These are phyloP conservation scores for Thunnus maccoyii DNA, from an alignment of 2,113 vertebrate genomes.

Conservation along the genomic window DNA sequence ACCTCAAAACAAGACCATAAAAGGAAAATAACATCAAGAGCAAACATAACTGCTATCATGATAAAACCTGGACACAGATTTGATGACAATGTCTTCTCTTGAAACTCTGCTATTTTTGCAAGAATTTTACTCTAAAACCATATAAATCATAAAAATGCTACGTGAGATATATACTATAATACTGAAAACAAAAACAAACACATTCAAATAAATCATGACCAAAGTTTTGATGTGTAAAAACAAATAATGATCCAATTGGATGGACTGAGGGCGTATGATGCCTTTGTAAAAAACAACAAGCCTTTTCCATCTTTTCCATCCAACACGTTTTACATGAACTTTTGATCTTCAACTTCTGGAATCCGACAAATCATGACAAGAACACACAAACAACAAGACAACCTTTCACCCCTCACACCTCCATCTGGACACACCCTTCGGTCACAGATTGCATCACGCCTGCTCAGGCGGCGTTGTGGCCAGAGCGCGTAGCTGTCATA, in stretches of 20 bases:
- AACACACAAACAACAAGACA: background rate
- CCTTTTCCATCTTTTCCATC: background rate
- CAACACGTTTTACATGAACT: background rate
- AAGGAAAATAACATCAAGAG: background rate
- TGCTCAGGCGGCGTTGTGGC: background rate
- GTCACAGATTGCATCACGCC: background rate
- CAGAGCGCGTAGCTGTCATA: background rate
- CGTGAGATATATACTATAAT: too few species aligned
- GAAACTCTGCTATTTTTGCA: background rate
- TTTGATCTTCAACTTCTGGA: background rate
- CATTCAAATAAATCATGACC: background rate
- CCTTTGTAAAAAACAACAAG: background rate
- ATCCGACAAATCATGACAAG: background rate
- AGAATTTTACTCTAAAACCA: background rate
- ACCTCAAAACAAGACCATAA: slow-evolving; percentile 3
- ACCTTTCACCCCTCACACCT: slow-evolving; percentile 40
- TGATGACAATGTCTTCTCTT: too few species aligned
- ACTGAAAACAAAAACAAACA: background rate
- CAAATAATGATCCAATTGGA: background rate
- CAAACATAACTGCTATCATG: too few species aligned
- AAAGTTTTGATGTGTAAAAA: background rate
- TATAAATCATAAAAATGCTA: background rate
- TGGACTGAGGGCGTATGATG: background rate
- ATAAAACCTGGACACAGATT: background rate
- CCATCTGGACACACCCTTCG: slow-evolving; percentile 27